phyloP scores from a whole-genome alignment of 1,140 invertebrate genomes.

The Philotrypesis tridentata region DNA sequence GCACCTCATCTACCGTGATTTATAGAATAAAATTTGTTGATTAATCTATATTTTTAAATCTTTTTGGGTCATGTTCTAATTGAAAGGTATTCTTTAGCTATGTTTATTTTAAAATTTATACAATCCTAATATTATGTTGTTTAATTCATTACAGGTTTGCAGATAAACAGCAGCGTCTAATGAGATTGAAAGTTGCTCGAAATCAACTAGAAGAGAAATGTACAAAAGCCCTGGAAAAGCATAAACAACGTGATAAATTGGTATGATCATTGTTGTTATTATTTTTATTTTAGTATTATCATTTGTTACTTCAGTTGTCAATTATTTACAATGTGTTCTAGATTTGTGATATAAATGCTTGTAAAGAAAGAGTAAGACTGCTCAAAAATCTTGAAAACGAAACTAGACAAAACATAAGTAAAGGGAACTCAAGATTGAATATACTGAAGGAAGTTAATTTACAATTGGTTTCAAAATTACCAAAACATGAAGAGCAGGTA shows the following conservation, averaged over 20 bases:
- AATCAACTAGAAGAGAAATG: slow-evolving; percentile 77
- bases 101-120: slow-evolving; percentile 1
- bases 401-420: slow-evolving; percentile 76
- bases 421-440: slow-evolving; percentile 72
- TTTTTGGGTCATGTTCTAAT: slow-evolving; percentile 32
- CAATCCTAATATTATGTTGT: slow-evolving; percentile 6
- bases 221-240: slow-evolving; percentile 74
- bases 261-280: slow-evolving; percentile 58
- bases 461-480: slow-evolving; percentile 75
- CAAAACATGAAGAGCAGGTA: slow-evolving; percentile 79
- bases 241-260: slow-evolving; percentile 77
- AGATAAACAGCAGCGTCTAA: slow-evolving; percentile 78
- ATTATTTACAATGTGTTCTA: slow-evolving; percentile 64
- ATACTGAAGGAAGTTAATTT: slow-evolving; percentile 76
- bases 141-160: slow-evolving; percentile 73
- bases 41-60: slow-evolving; percentile 27
- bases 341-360: slow-evolving; percentile 78
- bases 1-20: not conserved
- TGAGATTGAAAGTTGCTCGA: slow-evolving; percentile 75
- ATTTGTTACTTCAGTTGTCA: not conserved
- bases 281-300: slow-evolving; percentile 17
- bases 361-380: slow-evolving; percentile 78
- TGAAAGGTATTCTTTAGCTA: not conserved
- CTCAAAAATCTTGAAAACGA: slow-evolving; percentile 79
- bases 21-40: not conserved